These are phyloP conservation scores for Shargacucullia verbasci DNA, from an alignment of 2,888 invertebrate genomes.

Conservation along the genomic window DNA sequence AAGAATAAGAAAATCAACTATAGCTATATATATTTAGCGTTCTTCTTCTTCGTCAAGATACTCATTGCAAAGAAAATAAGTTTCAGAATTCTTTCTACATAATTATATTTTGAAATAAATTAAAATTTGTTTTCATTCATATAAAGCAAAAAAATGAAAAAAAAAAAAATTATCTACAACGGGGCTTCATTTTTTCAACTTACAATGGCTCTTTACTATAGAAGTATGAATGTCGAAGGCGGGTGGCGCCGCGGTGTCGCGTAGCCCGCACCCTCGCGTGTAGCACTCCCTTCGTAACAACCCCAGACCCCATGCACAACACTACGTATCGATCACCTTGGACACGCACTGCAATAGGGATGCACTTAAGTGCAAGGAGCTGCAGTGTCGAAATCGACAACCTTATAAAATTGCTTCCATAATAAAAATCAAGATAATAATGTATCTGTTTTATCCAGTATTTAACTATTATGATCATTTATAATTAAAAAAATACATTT, in stretches of 20 bases:
- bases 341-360: slow-evolving; percentile 64
- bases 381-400: slow-evolving; percentile 13
- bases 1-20: no score
- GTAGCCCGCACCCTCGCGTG: slow-evolving; percentile 57
- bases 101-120: no score
- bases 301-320: slow-evolving; percentile 58
- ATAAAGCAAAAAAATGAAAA: not conserved
- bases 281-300: slow-evolving; percentile 63
- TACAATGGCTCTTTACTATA: slow-evolving; percentile 26
- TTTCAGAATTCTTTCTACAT: no score
- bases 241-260: slow-evolving; percentile 49
- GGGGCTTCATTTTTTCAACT: slow-evolving; percentile 7
- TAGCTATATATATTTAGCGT: no score
- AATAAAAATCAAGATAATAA: no score
- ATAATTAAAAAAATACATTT: no score
- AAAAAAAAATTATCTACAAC: not conserved
- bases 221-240: slow-evolving; percentile 39
- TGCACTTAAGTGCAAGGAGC: slow-evolving; percentile 18
- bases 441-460: no score
- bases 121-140: no score
- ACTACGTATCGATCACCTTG: slow-evolving; percentile 75
- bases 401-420: no score
- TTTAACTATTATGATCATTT: no score
- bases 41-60: no score
- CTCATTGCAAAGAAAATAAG: no score